phyloP scores from a whole-genome alignment of 1,140 invertebrate species.

The Cepaea nemoralis region DNA sequence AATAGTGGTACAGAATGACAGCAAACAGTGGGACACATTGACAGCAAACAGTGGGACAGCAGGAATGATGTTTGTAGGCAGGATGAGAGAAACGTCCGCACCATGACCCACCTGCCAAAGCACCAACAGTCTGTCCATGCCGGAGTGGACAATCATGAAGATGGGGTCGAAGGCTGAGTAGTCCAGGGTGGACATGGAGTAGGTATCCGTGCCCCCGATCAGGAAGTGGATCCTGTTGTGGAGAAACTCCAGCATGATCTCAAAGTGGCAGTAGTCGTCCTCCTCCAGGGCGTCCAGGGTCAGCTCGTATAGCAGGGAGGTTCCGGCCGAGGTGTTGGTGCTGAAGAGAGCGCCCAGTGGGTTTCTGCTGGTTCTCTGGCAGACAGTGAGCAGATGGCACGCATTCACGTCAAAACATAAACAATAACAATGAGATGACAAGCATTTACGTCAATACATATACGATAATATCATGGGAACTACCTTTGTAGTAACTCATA shows the following conservation, averaged over 20 bases:
- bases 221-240: conserved; percentile 50
- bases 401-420: too few species aligned
- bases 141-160: conserved; percentile 50
- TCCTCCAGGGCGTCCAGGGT: conserved; percentile 45
- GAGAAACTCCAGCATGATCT: conserved; percentile 50
- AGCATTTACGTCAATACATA: too few species aligned
- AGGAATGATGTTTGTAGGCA: too few species aligned
- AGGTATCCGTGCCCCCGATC: conserved; percentile 39
- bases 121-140: conserved; percentile 48
- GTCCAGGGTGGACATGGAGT: conserved; percentile 50
- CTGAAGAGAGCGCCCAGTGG: conserved; percentile 29
- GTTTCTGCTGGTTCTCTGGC: conserved; percentile 19
- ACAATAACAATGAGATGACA: too few species aligned
- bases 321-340: not conserved
- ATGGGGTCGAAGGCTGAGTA: conserved; percentile 51
- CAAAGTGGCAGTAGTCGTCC: conserved; percentile 48
- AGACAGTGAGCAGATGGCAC: not conserved
- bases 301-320: conserved; percentile 25
- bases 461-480: too few species aligned
- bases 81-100: too few species aligned
- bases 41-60: too few species aligned
- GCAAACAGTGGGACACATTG: too few species aligned
- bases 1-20: too few species aligned
- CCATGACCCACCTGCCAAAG: conserved; percentile 44
- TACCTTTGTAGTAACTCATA: too few species aligned